phyloP scores from a whole-genome alignment of 2,888 invertebrate species.

The Alviniconcha strummeri region DNA sequence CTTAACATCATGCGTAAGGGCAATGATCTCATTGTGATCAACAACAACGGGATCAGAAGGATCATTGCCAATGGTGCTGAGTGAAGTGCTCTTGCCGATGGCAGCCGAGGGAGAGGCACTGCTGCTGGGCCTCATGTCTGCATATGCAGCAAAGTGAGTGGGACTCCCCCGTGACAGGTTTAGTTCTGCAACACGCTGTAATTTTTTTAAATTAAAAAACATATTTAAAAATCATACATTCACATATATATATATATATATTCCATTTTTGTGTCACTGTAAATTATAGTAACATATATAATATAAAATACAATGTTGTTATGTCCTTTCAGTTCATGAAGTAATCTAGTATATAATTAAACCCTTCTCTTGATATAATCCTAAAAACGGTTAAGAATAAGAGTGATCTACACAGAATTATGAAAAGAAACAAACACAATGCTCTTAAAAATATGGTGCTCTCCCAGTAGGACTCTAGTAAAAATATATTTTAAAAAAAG shows the following conservation, averaged over 20 bases:
- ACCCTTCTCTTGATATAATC: too few relatives aligned
- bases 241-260: not conserved
- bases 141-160: not conserved
- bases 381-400: too few relatives aligned
- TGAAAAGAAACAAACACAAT: too few relatives aligned
- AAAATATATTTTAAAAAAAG: too few relatives aligned
- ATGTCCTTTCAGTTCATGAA: too few relatives aligned
- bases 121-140: slow-evolving; percentile 37
- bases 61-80: slow-evolving; percentile 71
- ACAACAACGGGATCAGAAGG: slow-evolving; percentile 66
- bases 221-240: not conserved
- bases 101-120: slow-evolving; percentile 35
- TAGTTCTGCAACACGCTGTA: slow-evolving; percentile 15
- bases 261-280: not conserved
- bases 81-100: slow-evolving; percentile 55
- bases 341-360: too few relatives aligned
- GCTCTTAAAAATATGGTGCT: too few relatives aligned
- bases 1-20: slow-evolving; percentile 75
- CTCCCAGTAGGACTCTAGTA: too few relatives aligned
- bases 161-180: slow-evolving; percentile 15
- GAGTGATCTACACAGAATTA: too few relatives aligned
- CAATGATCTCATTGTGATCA: slow-evolving; percentile 75
- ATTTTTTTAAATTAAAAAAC: too few relatives aligned
- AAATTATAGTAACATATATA: too few relatives aligned
- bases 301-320: too few relatives aligned